Evolutionary conservation across 2,113 vertebrate genomes (phyloP).

Genomic region (Nesoenas mayeri): DNA sequence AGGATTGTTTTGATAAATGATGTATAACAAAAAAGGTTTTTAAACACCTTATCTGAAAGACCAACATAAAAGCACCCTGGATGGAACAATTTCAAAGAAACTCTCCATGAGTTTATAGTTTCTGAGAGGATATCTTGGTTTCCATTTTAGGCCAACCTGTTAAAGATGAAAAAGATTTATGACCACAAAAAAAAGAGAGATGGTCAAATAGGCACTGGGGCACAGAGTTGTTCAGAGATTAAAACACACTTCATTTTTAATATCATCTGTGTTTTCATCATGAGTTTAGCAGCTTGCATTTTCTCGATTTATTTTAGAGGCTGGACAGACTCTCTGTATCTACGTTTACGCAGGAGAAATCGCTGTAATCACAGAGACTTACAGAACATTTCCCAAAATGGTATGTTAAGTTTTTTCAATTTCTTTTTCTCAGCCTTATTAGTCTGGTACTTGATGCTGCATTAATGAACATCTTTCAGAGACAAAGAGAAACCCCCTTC

Average conservation of each 20-base stretch:
- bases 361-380: conserved; percentile 82
- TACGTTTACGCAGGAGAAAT: conserved; percentile 72
- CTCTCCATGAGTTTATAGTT: neutral
- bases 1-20: conserved; percentile 13
- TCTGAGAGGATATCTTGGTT: neutral
- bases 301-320: conserved; percentile 69
- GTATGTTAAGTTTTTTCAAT: conserved; percentile 29
- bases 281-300: neutral
- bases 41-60: neutral
- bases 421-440: neutral
- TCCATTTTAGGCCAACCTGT: neutral
- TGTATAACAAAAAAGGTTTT: neutral
- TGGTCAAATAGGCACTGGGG: neutral
- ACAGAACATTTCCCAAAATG: conserved; percentile 79
- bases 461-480: neutral
- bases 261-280: neutral
- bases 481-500: neutral
- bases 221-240: neutral
- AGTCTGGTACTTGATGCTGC: neutral
- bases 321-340: conserved; percentile 76
- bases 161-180: neutral
- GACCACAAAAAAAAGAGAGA: neutral
- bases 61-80: neutral
- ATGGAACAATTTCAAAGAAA: neutral
- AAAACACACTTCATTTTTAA: neutral